Evolutionary conservation across 2,797 vertebrate species (phyloP).

Genomic region (Sebastes matsubarae): DNA sequence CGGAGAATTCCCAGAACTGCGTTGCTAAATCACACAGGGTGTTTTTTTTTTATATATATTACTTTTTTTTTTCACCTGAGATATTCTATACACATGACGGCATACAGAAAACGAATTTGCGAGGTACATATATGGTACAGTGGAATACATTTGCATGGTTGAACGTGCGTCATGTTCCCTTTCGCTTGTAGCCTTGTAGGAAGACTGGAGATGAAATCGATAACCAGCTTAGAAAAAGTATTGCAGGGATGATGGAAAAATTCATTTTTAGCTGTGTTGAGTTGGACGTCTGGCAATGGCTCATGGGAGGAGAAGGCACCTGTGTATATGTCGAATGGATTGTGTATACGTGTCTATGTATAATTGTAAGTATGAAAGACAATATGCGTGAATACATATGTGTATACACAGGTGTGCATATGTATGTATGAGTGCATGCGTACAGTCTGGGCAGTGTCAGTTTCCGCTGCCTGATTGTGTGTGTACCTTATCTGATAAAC

Average conservation of each 20-base stretch:
- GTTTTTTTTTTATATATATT: conserved; percentile 14
- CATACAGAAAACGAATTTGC: conserved; percentile 63
- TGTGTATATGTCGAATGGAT: conserved; percentile 61
- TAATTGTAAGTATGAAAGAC: conserved; percentile 67
- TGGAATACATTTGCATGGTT: conserved; percentile 65
- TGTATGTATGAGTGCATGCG: conserved; percentile 36
- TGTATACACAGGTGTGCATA: conserved; percentile 70
- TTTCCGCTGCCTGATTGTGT: conserved; percentile 74
- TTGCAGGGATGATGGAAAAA: conserved; percentile 23
- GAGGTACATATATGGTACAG: conserved; percentile 54
- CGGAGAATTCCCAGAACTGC: conserved; percentile 65
- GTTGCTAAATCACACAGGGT: conserved; percentile 56
- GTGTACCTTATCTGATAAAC: conserved; percentile 81
- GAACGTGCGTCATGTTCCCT: conserved; percentile 63
- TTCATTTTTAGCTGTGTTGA: conserved; percentile 14
- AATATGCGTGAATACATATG: conserved; percentile 68
- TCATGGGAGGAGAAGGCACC: conserved; percentile 50
- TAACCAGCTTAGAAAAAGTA: conserved; percentile 38
- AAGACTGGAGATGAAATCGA: conserved; percentile 54
- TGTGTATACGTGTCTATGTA: conserved; percentile 54
- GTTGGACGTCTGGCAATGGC: conserved; percentile 41
- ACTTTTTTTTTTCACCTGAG: conserved; percentile 59
- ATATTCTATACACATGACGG: conserved; percentile 70
- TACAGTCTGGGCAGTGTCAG: conserved; percentile 57
- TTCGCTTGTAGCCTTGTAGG: conserved; percentile 41